These are phyloP conservation scores for Oxycera nigricornis DNA, from an alignment of 2,888 invertebrate genomes.

Conservation along the genomic window DNA sequence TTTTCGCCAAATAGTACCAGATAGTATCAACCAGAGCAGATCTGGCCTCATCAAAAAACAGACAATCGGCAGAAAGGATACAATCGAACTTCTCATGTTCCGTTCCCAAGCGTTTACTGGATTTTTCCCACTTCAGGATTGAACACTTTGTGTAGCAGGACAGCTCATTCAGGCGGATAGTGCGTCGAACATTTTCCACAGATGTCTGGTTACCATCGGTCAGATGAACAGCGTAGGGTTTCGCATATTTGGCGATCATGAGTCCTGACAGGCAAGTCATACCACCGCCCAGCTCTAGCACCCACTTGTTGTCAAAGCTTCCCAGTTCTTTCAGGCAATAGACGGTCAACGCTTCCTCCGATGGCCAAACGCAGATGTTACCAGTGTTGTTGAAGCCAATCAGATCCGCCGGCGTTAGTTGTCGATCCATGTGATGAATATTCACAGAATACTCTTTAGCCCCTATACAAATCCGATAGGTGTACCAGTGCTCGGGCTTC, in stretches of 20 bases:
- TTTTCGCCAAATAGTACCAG: slow-evolving; percentile 67
- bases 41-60: slow-evolving; percentile 79
- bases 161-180: slow-evolving; percentile 71
- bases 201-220: slow-evolving; percentile 82
- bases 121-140: slow-evolving; percentile 67
- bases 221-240: slow-evolving; percentile 70
- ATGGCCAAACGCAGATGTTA: slow-evolving; percentile 82
- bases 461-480: slow-evolving; percentile 65
- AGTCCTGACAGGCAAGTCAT: slow-evolving; percentile 85
- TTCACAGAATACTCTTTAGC: slow-evolving; percentile 65
- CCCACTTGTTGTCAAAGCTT: slow-evolving; percentile 71
- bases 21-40: slow-evolving; percentile 72
- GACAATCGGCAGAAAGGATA: slow-evolving; percentile 79
- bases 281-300: slow-evolving; percentile 83
- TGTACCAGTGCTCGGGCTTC: slow-evolving; percentile 68
- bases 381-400: slow-evolving; percentile 86
- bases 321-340: slow-evolving; percentile 70
- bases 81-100: slow-evolving; percentile 69
- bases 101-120: slow-evolving; percentile 52
- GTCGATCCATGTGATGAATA: slow-evolving; percentile 68
- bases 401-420: slow-evolving; percentile 73
- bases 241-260: slow-evolving; percentile 72
- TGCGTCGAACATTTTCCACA: slow-evolving; percentile 74
- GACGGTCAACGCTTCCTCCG: slow-evolving; percentile 77
- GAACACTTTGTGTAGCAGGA: slow-evolving; percentile 65